A percentile compares a stretch with the other conserved stretches of the same genome.
phyloP scores from a whole-genome alignment of 2,797 vertebrate genomes.

The Benthosema pterotum region DNA sequence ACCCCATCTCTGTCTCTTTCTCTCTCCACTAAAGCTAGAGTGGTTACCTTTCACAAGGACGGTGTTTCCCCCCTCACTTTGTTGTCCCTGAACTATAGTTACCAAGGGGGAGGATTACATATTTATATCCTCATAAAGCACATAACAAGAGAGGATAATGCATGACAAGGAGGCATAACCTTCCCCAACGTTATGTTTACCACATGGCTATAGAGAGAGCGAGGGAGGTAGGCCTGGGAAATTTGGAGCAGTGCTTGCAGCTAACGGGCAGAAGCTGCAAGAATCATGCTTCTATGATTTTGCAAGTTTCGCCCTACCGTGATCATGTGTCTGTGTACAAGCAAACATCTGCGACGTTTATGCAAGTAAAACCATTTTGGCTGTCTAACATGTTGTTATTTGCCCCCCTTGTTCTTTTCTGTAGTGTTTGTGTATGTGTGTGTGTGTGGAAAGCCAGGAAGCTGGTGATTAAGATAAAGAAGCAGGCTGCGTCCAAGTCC shows the following conservation, averaged over 20 bases:
- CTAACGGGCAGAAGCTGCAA: conserved; percentile 47
- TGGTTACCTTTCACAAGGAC: conserved; percentile 29
- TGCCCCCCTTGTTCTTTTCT: background rate
- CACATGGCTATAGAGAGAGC: conserved; percentile 17
- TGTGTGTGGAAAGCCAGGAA: conserved; percentile 43
- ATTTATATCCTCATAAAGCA: background rate
- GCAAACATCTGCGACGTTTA: conserved; percentile 34
- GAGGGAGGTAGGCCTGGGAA: conserved; percentile 26
- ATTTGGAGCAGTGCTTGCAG: conserved; percentile 47
- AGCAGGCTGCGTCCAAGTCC: conserved; percentile 29
- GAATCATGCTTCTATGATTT: conserved; percentile 35
- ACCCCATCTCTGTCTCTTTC: conserved; percentile 1
- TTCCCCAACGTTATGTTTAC: conserved; percentile 9
- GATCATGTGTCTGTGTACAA: conserved; percentile 7
- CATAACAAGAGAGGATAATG: background rate
- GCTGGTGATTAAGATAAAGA: conserved; percentile 62
- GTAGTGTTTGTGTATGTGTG: background rate
- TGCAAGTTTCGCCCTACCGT: conserved; percentile 42
- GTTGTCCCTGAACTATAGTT: conserved; percentile 26
- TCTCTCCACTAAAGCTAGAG: conserved; percentile 5
- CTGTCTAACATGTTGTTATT: background rate
- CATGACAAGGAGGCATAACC: background rate
- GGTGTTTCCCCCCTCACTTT: conserved; percentile 29
- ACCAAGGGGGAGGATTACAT: conserved; percentile 23
- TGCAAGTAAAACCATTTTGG: conserved; percentile 24